These are phyloP conservation scores for Acanthurus tractus DNA, from an alignment of 2,797 vertebrate genomes.

Conservation along the genomic window DNA sequence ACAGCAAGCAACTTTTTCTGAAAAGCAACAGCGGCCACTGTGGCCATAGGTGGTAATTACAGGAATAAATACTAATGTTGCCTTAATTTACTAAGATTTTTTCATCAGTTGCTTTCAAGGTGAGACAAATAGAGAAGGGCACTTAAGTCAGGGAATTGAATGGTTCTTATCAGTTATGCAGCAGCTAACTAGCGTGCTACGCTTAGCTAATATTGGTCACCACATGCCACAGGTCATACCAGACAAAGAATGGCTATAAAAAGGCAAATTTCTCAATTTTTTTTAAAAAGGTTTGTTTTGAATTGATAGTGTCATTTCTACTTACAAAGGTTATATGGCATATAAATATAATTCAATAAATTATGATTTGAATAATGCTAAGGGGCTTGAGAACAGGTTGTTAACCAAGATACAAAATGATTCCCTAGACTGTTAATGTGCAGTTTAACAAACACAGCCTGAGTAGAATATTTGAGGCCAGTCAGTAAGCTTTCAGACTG, in stretches of 20 bases:
- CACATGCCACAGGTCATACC: not conserved
- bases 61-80: not conserved
- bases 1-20: not conserved
- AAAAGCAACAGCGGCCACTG: not conserved
- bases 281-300: not conserved
- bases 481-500: conserved; percentile 11
- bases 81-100: not conserved
- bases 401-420: not conserved
- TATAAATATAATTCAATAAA: not conserved
- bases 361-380: not conserved
- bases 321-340: no score
- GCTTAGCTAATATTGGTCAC: not conserved
- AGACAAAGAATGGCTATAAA: not conserved
- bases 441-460: conserved; percentile 7
- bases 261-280: no score
- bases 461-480: conserved; percentile 20
- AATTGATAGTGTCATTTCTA: not conserved
- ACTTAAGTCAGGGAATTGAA: no score
- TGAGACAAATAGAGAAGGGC: no score
- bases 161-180: not conserved
- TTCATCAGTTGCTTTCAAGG: not conserved
- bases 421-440: not conserved
- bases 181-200: not conserved
- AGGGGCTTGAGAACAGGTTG: not conserved
- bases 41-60: not conserved